Base-by-base conservation (phyloP, 2,888 invertebrate species). In the Oscheius sp. region DNA sequence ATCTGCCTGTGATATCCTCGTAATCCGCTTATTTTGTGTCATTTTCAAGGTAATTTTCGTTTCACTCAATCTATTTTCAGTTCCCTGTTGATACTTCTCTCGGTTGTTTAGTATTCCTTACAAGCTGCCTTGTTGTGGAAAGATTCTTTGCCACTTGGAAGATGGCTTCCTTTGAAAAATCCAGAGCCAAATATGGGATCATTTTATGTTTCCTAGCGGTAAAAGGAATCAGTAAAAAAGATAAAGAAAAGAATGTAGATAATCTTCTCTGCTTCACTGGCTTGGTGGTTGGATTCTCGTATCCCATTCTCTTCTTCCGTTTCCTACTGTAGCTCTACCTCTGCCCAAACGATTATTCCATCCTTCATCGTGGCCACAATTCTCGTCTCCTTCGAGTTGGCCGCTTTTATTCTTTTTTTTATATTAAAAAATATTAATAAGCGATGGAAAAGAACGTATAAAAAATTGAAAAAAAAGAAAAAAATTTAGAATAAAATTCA, bases 401-500 rank as follows among this genome's bases (percentile, higher is more conserved):
- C 20, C 12, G n/a, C 54, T 4, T 17, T 54, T 33, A 14, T 32
- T 33, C n/a, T 33, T 1, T 54, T 54, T 22, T 22, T 54, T 20
- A 33, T 33, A 6, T 33, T 54, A 17, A 30, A 36, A 54, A 1
- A 4, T 12, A 33, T 54, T 20, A 54, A 54, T 33, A 6, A 17
- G n/a, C n/a, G 24, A 4, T 32, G 54, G 47, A 62, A 45, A 32
- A 44, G 49, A 28, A 62, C 33, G 44, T 44, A 47, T 9, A 20
- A 17, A 30, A 3, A 8, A 32, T 5, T 20, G n/a, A 61, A 44
- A 17, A 14, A 2, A 6, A 44, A 24, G 5, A 3, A 41, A 41
- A 22, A n/a, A 41, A 24, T 57, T 22, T 44, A 59, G 59, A 14
- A 22, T 26, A 22, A 41, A 59, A 24, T 59, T 59, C 44, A 26